Evolutionary conservation across 2,888 invertebrate species (phyloP).

Genomic region (Hymenopus coronatus): DNA sequence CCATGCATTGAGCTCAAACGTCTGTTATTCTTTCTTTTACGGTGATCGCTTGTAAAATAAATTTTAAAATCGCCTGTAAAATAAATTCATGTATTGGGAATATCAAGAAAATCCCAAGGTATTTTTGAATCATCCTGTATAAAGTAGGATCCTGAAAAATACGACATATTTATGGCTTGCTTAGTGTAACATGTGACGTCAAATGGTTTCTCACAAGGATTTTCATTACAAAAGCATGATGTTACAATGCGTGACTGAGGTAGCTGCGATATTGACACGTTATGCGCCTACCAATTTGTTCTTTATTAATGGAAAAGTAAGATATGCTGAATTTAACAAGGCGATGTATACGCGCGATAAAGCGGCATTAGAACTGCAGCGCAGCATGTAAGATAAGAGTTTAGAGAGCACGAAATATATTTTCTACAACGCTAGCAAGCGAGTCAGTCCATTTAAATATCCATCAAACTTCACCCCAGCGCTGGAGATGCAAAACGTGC

Average conservation of each 20-base stretch:
- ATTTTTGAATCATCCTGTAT: too few relatives aligned
- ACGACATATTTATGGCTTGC: too few relatives aligned
- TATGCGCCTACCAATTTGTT: neutral
- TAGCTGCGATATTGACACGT: neutral
- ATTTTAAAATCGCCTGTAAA: too few relatives aligned
- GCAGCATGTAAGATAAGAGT: neutral
- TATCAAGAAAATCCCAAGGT: too few relatives aligned
- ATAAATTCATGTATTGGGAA: too few relatives aligned
- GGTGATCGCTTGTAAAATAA: too few relatives aligned
- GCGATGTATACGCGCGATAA: neutral
- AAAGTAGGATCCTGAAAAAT: too few relatives aligned
- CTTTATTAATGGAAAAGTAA: neutral
- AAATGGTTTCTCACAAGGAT: too few relatives aligned
- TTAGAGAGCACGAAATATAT: neutral
- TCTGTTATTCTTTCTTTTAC: too few relatives aligned
- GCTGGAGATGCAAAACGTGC: neutral
- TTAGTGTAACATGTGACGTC: too few relatives aligned
- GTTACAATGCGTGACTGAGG: neutral
- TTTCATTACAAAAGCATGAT: too few relatives aligned
- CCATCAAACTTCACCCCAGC: neutral
- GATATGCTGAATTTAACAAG: neutral
- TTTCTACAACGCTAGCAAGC: neutral
- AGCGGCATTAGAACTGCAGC: neutral
- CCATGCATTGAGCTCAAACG: too few relatives aligned
- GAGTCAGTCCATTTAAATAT: neutral